Percentiles rank a stretch among this genome's conserved stretches.
Conservation (phyloP, 92 coral and sea anemone species). For the Umimayanthus kanabou region DNA sequence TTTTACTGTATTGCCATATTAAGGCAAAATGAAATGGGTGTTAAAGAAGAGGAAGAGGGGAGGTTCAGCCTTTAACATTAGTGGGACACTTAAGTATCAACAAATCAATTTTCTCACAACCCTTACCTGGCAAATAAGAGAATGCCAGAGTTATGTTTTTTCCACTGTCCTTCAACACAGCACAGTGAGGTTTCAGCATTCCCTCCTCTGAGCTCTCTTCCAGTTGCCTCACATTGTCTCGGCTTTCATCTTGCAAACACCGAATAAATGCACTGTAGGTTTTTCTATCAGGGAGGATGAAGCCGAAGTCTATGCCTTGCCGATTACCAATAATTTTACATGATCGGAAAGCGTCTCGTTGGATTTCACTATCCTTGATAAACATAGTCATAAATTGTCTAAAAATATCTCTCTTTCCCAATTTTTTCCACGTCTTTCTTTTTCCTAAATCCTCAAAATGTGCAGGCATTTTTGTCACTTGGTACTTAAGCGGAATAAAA, state of each 20-base stretch:
- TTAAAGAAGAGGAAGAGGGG: too few relatives aligned
- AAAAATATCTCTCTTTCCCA: background rate
- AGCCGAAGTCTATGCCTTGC: slow-evolving; percentile 9
- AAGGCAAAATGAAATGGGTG: too few relatives aligned
- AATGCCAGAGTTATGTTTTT: background rate
- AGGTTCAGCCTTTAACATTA: too few relatives aligned
- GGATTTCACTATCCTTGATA: background rate
- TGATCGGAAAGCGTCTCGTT: background rate
- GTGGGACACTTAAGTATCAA: too few relatives aligned
- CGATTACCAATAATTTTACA: background rate
- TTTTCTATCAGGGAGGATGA: background rate
- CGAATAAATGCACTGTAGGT: background rate
- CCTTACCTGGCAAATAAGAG: background rate
- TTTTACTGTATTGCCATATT: too few relatives aligned
- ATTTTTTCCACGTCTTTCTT: background rate
- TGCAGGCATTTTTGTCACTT: slow-evolving; percentile 49
- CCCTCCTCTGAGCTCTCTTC: slow-evolving; percentile 12
- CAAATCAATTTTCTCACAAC: too few relatives aligned
- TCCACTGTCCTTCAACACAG: slow-evolving; percentile 12
- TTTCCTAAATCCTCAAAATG: slow-evolving; percentile 30
- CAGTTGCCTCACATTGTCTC: background rate
- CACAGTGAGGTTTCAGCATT: slow-evolving; percentile 9
- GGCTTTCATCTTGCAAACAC: background rate
- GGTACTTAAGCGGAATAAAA: slow-evolving; percentile 38
- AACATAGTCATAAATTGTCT: background rate